Conservation (phyloP, 2,888 invertebrate genomes). For the Pherbina coryleti region DNA sequence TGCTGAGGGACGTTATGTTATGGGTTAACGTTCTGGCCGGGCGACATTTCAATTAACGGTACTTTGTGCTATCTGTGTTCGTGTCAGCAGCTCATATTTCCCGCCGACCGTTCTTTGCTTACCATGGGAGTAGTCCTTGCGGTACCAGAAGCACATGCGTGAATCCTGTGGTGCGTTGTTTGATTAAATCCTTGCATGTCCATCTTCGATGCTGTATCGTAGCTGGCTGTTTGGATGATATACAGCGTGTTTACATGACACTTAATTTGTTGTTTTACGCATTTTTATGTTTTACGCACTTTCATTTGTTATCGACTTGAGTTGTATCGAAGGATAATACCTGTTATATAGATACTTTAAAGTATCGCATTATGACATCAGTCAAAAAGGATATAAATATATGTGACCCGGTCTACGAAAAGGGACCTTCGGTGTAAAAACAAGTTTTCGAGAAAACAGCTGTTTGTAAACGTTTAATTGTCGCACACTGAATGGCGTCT, state of each 20-base stretch:
- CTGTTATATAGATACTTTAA: no score
- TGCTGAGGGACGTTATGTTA: constrained; percentile 13
- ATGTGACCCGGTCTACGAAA: no score
- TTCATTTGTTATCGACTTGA: no score
- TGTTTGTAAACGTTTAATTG: no score
- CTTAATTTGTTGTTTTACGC: constrained; percentile 24
- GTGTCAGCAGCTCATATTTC: constrained; percentile 63
- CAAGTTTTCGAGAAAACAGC: no score
- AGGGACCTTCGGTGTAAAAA: no score
- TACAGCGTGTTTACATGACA: constrained; percentile 32
- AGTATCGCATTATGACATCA: no score
- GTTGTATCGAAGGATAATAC: no score
- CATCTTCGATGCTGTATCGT: background rate
- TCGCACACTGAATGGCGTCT: no score
- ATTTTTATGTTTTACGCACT: background rate
- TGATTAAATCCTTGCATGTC: constrained; percentile 25
- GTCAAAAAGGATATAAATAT: no score
- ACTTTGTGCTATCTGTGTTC: constrained; percentile 60
- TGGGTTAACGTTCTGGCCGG: constrained; percentile 29
- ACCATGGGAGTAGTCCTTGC: background rate
- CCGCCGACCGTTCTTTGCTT: background rate
- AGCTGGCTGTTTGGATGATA: constrained; percentile 17
- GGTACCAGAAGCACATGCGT: background rate
- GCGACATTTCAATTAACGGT: constrained; percentile 63
- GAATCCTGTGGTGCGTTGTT: constrained; percentile 15